These are phyloP conservation scores for Euzetes globulus DNA, from an alignment of 2,888 invertebrate genomes.

Conservation along the genomic window DNA sequence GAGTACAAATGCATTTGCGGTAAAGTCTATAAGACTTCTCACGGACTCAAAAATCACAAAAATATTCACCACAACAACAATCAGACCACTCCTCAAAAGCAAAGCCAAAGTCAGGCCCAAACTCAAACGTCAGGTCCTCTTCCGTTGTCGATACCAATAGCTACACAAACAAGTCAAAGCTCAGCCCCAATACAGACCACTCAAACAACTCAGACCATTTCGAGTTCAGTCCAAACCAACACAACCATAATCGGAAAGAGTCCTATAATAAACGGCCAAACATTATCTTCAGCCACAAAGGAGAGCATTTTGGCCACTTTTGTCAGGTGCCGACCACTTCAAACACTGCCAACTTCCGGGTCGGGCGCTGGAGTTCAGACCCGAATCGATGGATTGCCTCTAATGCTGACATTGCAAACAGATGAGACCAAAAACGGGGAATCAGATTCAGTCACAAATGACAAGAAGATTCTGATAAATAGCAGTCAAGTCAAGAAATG, in stretches of 20 bases:
- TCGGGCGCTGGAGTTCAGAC: background rate
- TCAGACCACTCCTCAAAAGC: background rate
- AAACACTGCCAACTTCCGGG: background rate
- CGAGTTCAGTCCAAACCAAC: background rate
- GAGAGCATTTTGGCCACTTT: slow-evolving; percentile 27
- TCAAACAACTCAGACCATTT: slow-evolving; percentile 24
- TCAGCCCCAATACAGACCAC: slow-evolving; percentile 8
- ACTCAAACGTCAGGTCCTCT: background rate
- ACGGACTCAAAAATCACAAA: slow-evolving; percentile 67
- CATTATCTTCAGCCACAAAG: background rate
- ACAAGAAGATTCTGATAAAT: slow-evolving; percentile 9
- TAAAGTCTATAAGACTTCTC: slow-evolving; percentile 73
- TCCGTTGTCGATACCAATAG: background rate
- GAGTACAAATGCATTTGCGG: slow-evolving; percentile 75
- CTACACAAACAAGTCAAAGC: background rate
- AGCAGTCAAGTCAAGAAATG: background rate
- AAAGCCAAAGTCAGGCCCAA: slow-evolving; percentile 11
- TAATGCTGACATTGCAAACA: slow-evolving; percentile 9
- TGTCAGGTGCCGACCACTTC: slow-evolving; percentile 17
- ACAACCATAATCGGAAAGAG: background rate
- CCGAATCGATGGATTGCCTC: slow-evolving; percentile 1
- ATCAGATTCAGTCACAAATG: background rate
- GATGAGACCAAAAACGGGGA: slow-evolving; percentile 4
- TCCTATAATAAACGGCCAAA: background rate
- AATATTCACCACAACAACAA: slow-evolving; percentile 45